Conservation (phyloP, 2,888 invertebrate genomes). For the Himalopsyche kuldschensis region DNA sequence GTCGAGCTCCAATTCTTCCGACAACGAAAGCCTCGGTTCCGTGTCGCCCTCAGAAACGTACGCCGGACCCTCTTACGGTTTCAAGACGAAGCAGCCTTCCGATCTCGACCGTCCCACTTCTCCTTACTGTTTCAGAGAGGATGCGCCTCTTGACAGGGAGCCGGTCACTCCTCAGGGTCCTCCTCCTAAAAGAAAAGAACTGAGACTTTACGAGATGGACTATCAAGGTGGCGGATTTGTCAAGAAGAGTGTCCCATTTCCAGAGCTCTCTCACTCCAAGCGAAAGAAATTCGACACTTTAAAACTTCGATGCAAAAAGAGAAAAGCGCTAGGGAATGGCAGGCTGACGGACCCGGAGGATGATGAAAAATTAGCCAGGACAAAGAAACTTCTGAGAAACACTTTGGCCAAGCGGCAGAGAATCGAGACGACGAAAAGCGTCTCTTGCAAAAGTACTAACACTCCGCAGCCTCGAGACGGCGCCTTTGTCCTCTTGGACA, state of each 20-base stretch:
- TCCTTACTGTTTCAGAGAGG: slow-evolving; percentile 32
- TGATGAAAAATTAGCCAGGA: slow-evolving; percentile 33
- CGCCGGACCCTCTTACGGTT: neutral
- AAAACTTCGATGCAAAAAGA: slow-evolving; percentile 47
- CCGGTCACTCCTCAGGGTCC: neutral
- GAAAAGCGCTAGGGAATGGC: slow-evolving; percentile 44
- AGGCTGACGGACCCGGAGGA: slow-evolving; percentile 39
- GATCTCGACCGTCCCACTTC: slow-evolving; percentile 3
- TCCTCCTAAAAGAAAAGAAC: slow-evolving; percentile 30
- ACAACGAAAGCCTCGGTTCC: slow-evolving; percentile 59
- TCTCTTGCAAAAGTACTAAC: slow-evolving; percentile 23
- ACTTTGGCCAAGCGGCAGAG: slow-evolving; percentile 36
- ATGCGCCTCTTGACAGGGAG: slow-evolving; percentile 3
- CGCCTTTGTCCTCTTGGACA: slow-evolving; percentile 25
- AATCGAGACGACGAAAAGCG: slow-evolving; percentile 18
- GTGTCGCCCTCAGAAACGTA: slow-evolving; percentile 48
- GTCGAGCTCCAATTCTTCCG: slow-evolving; percentile 55
- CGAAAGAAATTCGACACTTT: slow-evolving; percentile 51
- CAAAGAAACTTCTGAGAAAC: slow-evolving; percentile 42
- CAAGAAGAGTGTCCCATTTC: slow-evolving; percentile 61
- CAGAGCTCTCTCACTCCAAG: slow-evolving; percentile 56
- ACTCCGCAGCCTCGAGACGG: slow-evolving; percentile 29
- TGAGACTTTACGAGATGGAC: slow-evolving; percentile 42
- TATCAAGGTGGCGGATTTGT: slow-evolving; percentile 60
- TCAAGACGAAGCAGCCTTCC: neutral